These are phyloP conservation scores for Meles meles DNA, from an alignment of 2,113 vertebrate species.

Conservation along the genomic window DNA sequence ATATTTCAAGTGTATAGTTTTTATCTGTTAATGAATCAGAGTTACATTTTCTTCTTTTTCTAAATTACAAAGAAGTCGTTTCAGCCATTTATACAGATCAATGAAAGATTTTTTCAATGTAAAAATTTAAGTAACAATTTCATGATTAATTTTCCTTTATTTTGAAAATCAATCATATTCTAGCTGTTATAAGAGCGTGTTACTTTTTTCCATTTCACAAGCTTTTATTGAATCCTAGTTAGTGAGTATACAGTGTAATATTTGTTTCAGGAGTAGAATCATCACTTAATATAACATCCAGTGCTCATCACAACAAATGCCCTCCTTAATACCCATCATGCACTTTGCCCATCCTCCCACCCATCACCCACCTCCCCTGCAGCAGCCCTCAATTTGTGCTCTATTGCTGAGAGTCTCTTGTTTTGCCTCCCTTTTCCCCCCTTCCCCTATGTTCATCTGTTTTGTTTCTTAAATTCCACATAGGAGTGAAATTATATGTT, in stretches of 20 bases:
- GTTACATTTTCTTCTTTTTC: background rate
- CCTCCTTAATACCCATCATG: background rate
- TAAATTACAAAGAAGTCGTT: background rate
- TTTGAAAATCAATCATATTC: background rate
- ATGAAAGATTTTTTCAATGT: background rate
- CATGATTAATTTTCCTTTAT: background rate
- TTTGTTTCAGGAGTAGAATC: background rate
- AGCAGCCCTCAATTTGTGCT: background rate
- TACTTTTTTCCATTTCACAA: background rate
- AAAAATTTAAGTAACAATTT: background rate
- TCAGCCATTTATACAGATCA: background rate
- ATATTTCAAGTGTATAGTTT: background rate
- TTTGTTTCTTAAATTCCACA: background rate
- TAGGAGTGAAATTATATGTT: background rate
- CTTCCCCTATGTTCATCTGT: background rate
- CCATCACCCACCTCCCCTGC: background rate
- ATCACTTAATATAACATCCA: background rate
- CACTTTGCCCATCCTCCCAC: background rate
- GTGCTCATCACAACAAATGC: background rate
- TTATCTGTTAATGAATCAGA: background rate
- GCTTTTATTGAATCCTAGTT: background rate
- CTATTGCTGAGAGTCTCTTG: background rate
- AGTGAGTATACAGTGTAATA: background rate
- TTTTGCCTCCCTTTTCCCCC: background rate
- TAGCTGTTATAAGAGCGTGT: background rate